Evolutionary conservation across 2,888 invertebrate species (phyloP), one percentile per base, ranked within the genome.

Genomic region (Meta bourneti): DNA sequence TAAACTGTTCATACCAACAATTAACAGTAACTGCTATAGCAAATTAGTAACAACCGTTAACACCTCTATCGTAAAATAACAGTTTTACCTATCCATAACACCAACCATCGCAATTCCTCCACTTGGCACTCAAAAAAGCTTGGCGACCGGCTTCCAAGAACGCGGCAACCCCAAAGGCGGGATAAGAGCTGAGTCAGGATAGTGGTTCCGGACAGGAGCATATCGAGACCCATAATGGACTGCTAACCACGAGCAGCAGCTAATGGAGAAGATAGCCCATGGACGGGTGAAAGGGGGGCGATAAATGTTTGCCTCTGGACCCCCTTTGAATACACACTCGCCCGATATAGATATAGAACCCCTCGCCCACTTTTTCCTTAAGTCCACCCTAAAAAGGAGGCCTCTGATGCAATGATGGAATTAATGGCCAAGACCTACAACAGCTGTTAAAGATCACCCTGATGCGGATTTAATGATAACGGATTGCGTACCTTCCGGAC

Each of bases 261-360:
- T 91, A 91, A 91, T 91, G 91, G 91, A 87, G 88, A 79, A 83
- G 87, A 91, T 87, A 91, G 86, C 81, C 90, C 86, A 80, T 86
- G 88, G 75, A 61, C 49, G 49, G 71, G 82, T 20, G 77, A 34
- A 34, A 34, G 84, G 61, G 78, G 91, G 87, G 86, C 54, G 54
- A 61, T 83, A 79, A 91, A 88, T 88, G 87, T 87, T 91, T 91
- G 87, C 83, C 71, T 61, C 61, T 72, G 88, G 48, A 70, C 69
- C 84, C 83, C 90, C 90, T 86, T 86, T 91, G 75, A 90, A 84
- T 84, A 90, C 79, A 84, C 79, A 85, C 61, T 78, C 78, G 54
- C 69, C 78, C 51, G 61, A 54, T 49, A 71, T 52, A n/a, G 20
- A 13, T 34, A 34, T 34, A 34, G 34, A 34, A 34, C 34, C 34